These are phyloP conservation scores for Clitarchus hookeri DNA, from an alignment of 2,888 invertebrate genomes.

Conservation along the genomic window DNA sequence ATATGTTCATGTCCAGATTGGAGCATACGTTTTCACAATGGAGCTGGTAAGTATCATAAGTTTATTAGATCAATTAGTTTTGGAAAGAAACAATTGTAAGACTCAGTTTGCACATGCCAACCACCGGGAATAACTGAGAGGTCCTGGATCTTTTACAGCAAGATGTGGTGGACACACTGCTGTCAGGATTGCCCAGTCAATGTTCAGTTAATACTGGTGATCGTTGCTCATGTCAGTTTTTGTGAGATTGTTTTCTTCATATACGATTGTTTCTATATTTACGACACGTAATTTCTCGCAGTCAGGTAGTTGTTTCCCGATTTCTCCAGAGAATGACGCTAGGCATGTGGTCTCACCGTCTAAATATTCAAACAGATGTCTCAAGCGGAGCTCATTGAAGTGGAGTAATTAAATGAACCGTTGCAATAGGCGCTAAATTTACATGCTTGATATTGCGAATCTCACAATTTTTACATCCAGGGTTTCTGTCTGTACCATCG, in stretches of 20 bases:
- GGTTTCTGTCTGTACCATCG: slow-evolving; percentile 22
- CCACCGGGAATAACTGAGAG: slow-evolving; percentile 36
- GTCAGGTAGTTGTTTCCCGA: slow-evolving; percentile 44
- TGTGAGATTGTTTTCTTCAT: neutral
- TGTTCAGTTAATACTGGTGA: slow-evolving; percentile 41
- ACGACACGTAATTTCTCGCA: slow-evolving; percentile 38
- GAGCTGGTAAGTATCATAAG: too few relatives aligned
- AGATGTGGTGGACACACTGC: slow-evolving; percentile 37
- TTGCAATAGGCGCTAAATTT: slow-evolving; percentile 12
- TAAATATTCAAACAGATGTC: slow-evolving; percentile 12
- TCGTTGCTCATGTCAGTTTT: slow-evolving; percentile 41
- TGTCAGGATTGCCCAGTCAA: slow-evolving; percentile 34
- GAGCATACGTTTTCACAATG: too few relatives aligned
- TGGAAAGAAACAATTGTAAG: too few relatives aligned
- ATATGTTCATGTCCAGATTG: too few relatives aligned
- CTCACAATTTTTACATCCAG: neutral
- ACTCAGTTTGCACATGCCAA: neutral
- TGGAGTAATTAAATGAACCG: slow-evolving; percentile 15
- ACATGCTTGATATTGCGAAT: neutral
- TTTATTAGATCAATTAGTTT: too few relatives aligned
- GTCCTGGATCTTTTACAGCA: slow-evolving; percentile 31
- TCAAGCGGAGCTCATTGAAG: neutral
- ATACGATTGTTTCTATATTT: slow-evolving; percentile 20
- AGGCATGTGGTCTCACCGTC: neutral
- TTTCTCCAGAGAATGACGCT: slow-evolving; percentile 43